phyloP scores from a whole-genome alignment of 2,888 invertebrate species.

The Drosophila birchii region DNA sequence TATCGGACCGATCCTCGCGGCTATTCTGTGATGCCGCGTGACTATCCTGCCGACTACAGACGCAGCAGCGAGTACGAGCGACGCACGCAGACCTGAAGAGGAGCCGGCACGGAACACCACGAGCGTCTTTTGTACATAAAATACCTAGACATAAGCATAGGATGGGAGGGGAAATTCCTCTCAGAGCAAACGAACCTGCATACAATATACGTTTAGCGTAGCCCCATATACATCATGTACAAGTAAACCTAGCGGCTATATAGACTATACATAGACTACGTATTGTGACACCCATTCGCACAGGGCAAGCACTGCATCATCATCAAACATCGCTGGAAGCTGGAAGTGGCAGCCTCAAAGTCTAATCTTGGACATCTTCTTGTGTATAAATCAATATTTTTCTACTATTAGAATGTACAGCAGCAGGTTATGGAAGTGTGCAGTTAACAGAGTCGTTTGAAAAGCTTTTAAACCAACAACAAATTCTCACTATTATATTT shows the following conservation, averaged over 20 bases:
- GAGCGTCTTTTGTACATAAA: slow-evolving; percentile 60
- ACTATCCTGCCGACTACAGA: slow-evolving; percentile 86
- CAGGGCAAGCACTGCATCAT: slow-evolving; percentile 48
- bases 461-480: slow-evolving; percentile 72
- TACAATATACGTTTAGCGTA: slow-evolving; percentile 42
- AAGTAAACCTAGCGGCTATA: slow-evolving; percentile 67
- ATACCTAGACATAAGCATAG: slow-evolving; percentile 56
- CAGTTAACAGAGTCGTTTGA: slow-evolving; percentile 53
- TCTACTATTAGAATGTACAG: slow-evolving; percentile 33
- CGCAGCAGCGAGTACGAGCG: slow-evolving; percentile 82
- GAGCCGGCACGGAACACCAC: slow-evolving; percentile 30
- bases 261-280: slow-evolving; percentile 49
- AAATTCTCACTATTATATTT: slow-evolving; percentile 72
- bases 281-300: slow-evolving; percentile 47
- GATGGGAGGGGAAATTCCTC: slow-evolving; percentile 31
- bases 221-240: slow-evolving; percentile 46
- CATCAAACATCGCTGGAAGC: slow-evolving; percentile 32
- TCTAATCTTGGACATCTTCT: slow-evolving; percentile 44
- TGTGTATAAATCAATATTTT: slow-evolving; percentile 65
- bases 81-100: slow-evolving; percentile 77
- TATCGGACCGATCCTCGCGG: slow-evolving; percentile 86
- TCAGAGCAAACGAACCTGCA: slow-evolving; percentile 30
- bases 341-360: slow-evolving; percentile 28
- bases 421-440: slow-evolving; percentile 52
- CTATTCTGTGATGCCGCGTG: slow-evolving; percentile 80